phyloP scores from a whole-genome alignment of 2,113 vertebrate species.

The Aphyosemion australe region DNA sequence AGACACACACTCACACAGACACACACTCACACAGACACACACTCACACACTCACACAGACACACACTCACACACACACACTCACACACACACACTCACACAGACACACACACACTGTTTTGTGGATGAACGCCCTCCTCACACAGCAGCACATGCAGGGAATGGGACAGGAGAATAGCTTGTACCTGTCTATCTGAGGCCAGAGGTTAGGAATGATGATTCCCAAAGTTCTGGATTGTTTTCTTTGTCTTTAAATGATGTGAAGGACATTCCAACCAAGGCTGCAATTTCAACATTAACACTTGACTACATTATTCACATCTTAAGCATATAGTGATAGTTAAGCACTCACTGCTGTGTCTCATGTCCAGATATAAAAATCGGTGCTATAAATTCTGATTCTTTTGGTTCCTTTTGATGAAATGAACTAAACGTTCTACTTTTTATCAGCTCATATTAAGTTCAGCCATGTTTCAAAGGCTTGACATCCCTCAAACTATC shows the following conservation, averaged over 20 bases:
- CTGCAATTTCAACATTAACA: too few relatives aligned
- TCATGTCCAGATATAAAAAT: too few relatives aligned
- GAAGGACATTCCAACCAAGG: not conserved
- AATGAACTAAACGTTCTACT: not conserved
- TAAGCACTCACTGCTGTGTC: too few relatives aligned
- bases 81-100: too few relatives aligned
- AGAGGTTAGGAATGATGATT: slow-evolving; percentile 46
- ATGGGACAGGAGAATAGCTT: slow-evolving; percentile 38
- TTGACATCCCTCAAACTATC: not conserved
- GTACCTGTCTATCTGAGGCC: slow-evolving; percentile 40
- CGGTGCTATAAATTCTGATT: too few relatives aligned
- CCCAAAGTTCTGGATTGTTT: slow-evolving; percentile 19
- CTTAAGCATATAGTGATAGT: too few relatives aligned
- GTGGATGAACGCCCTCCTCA: slow-evolving; percentile 36
- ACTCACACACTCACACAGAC: not conserved
- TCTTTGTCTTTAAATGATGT: not conserved
- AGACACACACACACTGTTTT: slow-evolving; percentile 32
- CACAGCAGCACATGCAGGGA: slow-evolving; percentile 29
- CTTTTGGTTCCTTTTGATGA: not conserved
- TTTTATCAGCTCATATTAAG: not conserved
- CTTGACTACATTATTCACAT: too few relatives aligned
- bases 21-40: slow-evolving; percentile 12
- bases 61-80: not conserved
- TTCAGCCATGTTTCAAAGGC: slow-evolving; percentile 9
- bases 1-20: not conserved